phyloP scores from a whole-genome alignment of 2,888 invertebrate genomes.

The Gnatocerus cornutus region DNA sequence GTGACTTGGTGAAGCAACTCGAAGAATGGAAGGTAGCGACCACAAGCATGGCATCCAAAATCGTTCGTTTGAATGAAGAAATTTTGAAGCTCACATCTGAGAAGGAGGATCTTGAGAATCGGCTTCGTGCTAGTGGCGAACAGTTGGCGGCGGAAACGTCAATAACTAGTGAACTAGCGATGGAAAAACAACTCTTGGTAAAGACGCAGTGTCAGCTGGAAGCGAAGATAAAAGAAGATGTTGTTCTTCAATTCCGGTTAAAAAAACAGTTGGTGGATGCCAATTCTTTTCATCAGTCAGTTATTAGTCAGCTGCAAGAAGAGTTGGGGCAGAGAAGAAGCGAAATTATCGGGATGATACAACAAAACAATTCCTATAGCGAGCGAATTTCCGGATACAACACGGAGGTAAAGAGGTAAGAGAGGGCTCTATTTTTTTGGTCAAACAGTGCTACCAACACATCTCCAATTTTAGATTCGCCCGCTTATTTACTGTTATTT shows the following conservation, averaged over 20 bases:
- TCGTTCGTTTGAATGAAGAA: no score
- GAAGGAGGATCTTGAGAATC: neutral
- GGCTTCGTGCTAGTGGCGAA: neutral
- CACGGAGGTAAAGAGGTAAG: slow-evolving; percentile 8
- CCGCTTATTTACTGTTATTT: neutral
- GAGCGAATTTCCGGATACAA: neutral
- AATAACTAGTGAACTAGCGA: neutral
- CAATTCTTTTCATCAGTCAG: neutral
- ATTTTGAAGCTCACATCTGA: neutral
- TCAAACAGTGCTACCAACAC: no score
- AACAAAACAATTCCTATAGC: slow-evolving; percentile 1
- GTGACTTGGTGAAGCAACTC: no score
- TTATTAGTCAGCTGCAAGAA: neutral
- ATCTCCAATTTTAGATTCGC: no score
- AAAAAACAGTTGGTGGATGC: slow-evolving; percentile 7
- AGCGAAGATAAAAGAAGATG: neutral
- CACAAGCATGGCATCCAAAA: no score
- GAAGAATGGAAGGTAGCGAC: no score
- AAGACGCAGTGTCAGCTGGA: slow-evolving; percentile 6
- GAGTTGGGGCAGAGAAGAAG: slow-evolving; percentile 5
- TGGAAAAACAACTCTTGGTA: slow-evolving; percentile 8
- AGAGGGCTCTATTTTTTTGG: no score
- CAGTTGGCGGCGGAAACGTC: neutral
- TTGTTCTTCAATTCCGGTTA: neutral
- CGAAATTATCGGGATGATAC: slow-evolving; percentile 7